Percentiles rank a stretch among this genome's conserved stretches.
phyloP scores from a whole-genome alignment of 2,113 vertebrate genomes.

The Uropsilus gracilis region DNA sequence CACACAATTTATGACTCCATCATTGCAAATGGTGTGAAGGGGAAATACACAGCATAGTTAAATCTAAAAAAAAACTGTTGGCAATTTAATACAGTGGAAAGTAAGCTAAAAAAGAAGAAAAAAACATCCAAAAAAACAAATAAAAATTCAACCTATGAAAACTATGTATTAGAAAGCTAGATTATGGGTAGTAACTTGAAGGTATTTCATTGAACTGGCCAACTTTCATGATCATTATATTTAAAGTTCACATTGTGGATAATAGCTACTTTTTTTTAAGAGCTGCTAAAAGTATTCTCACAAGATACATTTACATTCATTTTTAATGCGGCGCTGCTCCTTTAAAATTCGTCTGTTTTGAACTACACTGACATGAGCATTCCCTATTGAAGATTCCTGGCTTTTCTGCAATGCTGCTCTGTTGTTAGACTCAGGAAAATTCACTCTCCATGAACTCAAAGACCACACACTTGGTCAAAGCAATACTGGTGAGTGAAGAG shows the following conservation, averaged over 20 bases:
- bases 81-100: too few relatives aligned
- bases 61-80: too few relatives aligned
- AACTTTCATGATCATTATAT: background rate
- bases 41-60: too few relatives aligned
- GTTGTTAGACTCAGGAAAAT: background rate
- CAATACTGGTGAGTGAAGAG: too few relatives aligned
- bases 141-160: background rate
- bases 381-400: background rate
- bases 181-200: background rate
- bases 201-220: background rate
- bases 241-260: background rate
- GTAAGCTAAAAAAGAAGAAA: background rate
- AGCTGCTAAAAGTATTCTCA: background rate
- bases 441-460: background rate
- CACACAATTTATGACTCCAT: background rate
- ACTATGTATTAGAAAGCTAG: background rate
- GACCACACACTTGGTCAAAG: too few relatives aligned
- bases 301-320: background rate
- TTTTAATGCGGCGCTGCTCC: too few relatives aligned
- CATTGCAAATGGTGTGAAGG: background rate
- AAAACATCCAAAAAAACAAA: background rate
- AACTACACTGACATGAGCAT: background rate
- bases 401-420: background rate
- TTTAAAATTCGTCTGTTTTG: too few relatives aligned
- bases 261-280: background rate